Percentiles rank a stretch among this genome's conserved stretches.
These are phyloP conservation scores for Onychorhynchus coronatus DNA, from an alignment of 2,113 vertebrate species.

Conservation along the genomic window DNA sequence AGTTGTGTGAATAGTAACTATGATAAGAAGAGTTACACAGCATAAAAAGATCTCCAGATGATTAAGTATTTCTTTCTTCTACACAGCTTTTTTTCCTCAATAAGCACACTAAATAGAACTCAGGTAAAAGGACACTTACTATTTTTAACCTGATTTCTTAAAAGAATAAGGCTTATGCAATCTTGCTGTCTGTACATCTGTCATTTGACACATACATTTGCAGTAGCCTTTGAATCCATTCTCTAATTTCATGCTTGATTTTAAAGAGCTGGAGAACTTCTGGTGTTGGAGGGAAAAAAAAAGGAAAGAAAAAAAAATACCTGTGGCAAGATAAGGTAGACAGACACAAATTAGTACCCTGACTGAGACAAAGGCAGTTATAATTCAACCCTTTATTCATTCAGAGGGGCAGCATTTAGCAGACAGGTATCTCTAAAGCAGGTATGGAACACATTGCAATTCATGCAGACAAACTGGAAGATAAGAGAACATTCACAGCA, in stretches of 20 bases:
- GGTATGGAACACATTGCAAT: not conserved
- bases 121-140: not conserved
- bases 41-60: not conserved
- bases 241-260: not conserved
- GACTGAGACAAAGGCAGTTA: not conserved
- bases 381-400: not conserved
- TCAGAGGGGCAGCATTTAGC: not conserved
- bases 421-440: not conserved
- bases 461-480: not conserved
- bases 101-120: not conserved
- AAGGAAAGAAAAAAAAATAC: not conserved
- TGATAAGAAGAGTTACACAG: not conserved
- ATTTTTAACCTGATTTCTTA: not conserved
- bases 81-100: not conserved
- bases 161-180: not conserved
- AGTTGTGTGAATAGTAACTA: not conserved
- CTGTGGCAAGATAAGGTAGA: not conserved
- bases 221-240: not conserved
- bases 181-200: not conserved
- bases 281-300: not conserved
- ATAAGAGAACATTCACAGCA: not conserved
- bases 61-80: not conserved
- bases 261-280: not conserved
- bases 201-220: not conserved
- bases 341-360: not conserved